Base-by-base conservation (phyloP, 2,797 vertebrate genomes). In the Hypotaenidia philippensis region DNA sequence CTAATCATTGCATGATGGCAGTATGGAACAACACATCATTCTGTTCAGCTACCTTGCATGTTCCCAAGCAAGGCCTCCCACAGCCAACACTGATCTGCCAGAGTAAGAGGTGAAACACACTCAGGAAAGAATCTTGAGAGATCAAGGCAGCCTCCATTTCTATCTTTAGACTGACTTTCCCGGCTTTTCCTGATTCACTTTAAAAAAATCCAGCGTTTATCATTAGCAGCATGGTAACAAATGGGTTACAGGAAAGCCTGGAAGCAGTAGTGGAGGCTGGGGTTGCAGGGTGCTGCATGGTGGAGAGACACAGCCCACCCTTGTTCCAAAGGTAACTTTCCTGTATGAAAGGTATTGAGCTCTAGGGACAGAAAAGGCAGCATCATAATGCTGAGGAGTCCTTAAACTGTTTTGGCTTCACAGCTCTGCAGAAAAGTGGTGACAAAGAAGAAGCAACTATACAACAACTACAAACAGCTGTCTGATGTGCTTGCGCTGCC, bases 361-460 rank as follows among this genome's bases (percentile, higher is more conserved):
- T 60, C 21, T 57, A 31, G 11, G 40, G 12, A 17, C 40, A 14
- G 47, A 61, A 88, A 79, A 69, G 16, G 26, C 20, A 60, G 25
- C 11, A 36, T 9, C 1, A 0, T 36, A 36, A 26, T 21, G 7
- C 44, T 34, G 21, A 23, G 45, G 29, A 64, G 36, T 20, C 41
- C n/a, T 71, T 57, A 56, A 45, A 27, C 5, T 20, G 22, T 3
- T 57, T 72, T 56, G 52, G 13, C 65, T 16, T 14, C 10, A 11
- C 0, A 1, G 47, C 27, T 55, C 11, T 57, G 70, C 36, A 78
- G 45, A 83, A 75, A 72, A 82, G 8, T 0, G 0, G 15, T 15
- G 19, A 56, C 23, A 72, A 66, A 85, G 3, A 47, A 56, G 89
- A 82, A 93, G 55, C 32, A 74, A 25, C 47, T 60, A 9, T 12